Evolutionary conservation across 2,888 invertebrate species (phyloP), one percentile per base, ranked within the genome.

Genomic region (Drosophila paucipuncta): DNA sequence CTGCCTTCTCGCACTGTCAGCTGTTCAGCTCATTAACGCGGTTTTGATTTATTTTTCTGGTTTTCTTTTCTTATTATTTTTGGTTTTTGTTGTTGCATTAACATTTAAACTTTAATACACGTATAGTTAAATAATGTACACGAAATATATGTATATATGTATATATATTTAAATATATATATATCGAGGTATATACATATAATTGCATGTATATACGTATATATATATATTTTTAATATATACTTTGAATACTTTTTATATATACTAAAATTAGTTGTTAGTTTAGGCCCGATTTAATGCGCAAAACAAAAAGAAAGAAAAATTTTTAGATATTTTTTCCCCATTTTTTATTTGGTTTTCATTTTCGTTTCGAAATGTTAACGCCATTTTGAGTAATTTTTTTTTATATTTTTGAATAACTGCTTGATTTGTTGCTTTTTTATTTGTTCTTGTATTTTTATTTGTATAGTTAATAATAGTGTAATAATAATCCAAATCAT

Each of bases 51-150:
- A 52, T 58, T 78, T 61, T 25, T 49, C 49, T 37, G 49, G 70
- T 66, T 63, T 76, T 22, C 37, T 59, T 64, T 58, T 10, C 30
- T 66, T 54, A 5, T 39, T 47, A 25, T 69, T 31, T 71, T 77
- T 49, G 68, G 74, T 67, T 70, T 53, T 75, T 69, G 55, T 74
- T 60, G 66, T 67, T 78, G 78, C 66, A 74, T 85, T 83, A 88
- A 90, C 84, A 80, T 82, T 85, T 82, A 76, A 85, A 85, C 85
- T 90, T 86, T 88, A 82, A 86, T 86, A 86, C 90, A 90, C 88
- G 73, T 90, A 86, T 89, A 90, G 80, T 88, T 83, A 84, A 90
- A 90, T 89, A 90, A 87, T 89, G 76, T 87, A 90, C 89, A 90
- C 89, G 86, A 82, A 85, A 83, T 72, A 73, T 74, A 54, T 53